Conservation (phyloP, 1,140 invertebrate genomes). For the Luehdorfia chinensis region DNA sequence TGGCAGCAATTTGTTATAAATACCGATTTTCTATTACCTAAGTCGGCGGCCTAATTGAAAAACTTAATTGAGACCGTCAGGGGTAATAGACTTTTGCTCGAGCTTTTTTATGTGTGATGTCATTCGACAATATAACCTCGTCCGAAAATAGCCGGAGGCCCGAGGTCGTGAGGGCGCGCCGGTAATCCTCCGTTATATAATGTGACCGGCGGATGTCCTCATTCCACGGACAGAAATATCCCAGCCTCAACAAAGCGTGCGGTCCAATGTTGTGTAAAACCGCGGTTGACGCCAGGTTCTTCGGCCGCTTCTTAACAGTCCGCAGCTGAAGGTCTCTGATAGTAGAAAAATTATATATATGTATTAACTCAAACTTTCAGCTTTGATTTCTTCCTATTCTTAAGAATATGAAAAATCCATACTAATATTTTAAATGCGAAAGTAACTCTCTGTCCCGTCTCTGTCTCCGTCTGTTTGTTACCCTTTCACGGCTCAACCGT, state of each 20-base stretch:
- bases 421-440: too few relatives aligned
- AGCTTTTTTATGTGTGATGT: conserved; percentile 3
- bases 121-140: background rate
- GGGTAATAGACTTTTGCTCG: conserved; percentile 11
- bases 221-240: conserved; percentile 33
- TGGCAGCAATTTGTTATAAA: too few relatives aligned
- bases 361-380: too few relatives aligned
- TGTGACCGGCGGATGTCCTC: conserved; percentile 31
- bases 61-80: background rate
- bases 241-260: conserved; percentile 12
- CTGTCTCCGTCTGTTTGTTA: too few relatives aligned
- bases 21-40: too few relatives aligned
- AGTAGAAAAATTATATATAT: too few relatives aligned
- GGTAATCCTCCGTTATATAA: conserved; percentile 9
- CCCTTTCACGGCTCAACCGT: too few relatives aligned
- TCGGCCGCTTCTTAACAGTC: too few relatives aligned
- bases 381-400: too few relatives aligned
- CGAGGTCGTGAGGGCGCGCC: conserved; percentile 15
- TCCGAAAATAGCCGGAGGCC: conserved; percentile 9
- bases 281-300: background rate
- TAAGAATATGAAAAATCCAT: too few relatives aligned
- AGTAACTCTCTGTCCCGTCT: too few relatives aligned
- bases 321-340: too few relatives aligned
- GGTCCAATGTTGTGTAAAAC: conserved; percentile 10
- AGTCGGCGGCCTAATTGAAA: conserved; percentile 9